Evolutionary conservation across 2,888 invertebrate species (phyloP).

Genomic region (Patella caerulea): DNA sequence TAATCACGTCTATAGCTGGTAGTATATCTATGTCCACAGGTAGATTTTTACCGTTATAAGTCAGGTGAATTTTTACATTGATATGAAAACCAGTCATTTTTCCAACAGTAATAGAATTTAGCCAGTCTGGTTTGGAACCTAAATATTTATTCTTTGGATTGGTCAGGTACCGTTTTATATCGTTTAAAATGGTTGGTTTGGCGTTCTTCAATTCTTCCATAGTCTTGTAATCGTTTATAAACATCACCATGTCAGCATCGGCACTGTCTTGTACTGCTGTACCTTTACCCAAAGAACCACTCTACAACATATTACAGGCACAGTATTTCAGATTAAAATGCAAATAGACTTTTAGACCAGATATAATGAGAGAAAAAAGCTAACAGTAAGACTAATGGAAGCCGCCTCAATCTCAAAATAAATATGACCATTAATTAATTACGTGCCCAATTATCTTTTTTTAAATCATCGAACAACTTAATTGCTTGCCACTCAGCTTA

Average conservation of each 20-base stretch:
- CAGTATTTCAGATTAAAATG: too few relatives aligned
- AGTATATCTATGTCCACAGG: not conserved
- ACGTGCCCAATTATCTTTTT: too few relatives aligned
- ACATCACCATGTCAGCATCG: constrained; percentile 1
- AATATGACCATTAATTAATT: too few relatives aligned
- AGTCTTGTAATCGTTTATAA: not conserved
- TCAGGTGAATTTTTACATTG: not conserved
- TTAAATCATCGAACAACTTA: too few relatives aligned
- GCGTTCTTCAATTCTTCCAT: not conserved
- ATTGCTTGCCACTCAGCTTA: too few relatives aligned
- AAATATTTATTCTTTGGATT: not conserved
- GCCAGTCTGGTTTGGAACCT: not conserved
- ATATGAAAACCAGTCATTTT: not conserved
- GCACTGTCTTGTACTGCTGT: not conserved
- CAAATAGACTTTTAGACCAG: too few relatives aligned
- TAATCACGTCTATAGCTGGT: not conserved
- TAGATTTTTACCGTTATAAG: not conserved
- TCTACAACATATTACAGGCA: not conserved
- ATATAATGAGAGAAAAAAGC: too few relatives aligned
- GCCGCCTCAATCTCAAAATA: too few relatives aligned
- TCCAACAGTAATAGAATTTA: too few relatives aligned
- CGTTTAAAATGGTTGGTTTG: not conserved
- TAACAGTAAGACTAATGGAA: too few relatives aligned
- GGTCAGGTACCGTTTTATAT: not conserved
- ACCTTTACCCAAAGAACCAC: not conserved